Conservation (phyloP, 2,888 invertebrate species). For the Drosophila austrosaltans region DNA sequence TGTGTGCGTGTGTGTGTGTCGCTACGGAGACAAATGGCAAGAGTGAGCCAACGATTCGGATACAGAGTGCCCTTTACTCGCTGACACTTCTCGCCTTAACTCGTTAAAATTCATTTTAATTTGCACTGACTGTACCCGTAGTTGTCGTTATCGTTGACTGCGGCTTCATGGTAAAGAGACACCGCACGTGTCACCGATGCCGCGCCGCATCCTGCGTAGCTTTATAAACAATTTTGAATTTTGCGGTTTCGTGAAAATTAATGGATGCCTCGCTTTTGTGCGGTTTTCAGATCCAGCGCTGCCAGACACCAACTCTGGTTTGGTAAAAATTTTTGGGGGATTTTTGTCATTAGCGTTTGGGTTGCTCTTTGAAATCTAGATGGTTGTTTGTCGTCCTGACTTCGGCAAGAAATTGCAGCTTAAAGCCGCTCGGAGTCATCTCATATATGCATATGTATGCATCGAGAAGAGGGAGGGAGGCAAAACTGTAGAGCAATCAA, state of each 20-base stretch:
- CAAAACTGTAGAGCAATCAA: conserved; percentile 50
- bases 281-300: conserved; percentile 66
- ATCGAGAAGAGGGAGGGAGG: neutral
- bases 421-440: conserved; percentile 33
- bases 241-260: conserved; percentile 81
- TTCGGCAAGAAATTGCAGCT: conserved; percentile 58
- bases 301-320: conserved; percentile 49
- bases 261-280: conserved; percentile 80
- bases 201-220: conserved; percentile 69
- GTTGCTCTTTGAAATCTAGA: conserved; percentile 68
- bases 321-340: conserved; percentile 69
- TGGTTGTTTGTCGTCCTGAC: conserved; percentile 70
- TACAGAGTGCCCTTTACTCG: conserved; percentile 36
- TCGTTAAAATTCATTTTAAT: conserved; percentile 79
- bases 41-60: conserved; percentile 8
- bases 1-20: neutral
- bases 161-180: conserved; percentile 30
- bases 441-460: no score
- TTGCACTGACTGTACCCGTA: conserved; percentile 40
- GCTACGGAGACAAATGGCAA: neutral
- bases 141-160: neutral
- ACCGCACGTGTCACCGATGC: conserved; percentile 71
- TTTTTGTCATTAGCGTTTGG: conserved; percentile 76
- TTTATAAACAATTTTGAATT: conserved; percentile 82
- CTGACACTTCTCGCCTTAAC: conserved; percentile 74